Conservation (phyloP, 92 coral and sea anemone genomes). For the Actinostola sp. region DNA sequence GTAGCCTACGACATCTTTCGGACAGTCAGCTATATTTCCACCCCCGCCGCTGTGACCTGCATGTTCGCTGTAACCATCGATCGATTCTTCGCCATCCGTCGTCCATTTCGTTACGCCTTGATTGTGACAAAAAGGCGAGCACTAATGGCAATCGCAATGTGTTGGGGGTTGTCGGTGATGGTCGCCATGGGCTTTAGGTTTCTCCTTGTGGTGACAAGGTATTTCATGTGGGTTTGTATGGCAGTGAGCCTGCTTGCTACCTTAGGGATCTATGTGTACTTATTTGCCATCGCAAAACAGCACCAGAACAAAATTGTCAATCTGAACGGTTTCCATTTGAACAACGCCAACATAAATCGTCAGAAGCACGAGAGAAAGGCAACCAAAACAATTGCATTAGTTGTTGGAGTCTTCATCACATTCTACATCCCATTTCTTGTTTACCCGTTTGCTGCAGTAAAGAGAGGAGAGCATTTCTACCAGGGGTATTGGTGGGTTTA, state of each 20-base stretch:
- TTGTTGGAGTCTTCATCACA: constrained; percentile 13
- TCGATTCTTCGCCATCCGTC: constrained; percentile 53
- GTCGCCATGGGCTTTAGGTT: not conserved
- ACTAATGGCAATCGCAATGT: not conserved
- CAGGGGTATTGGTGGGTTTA: constrained; percentile 16
- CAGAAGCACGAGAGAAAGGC: constrained; percentile 16
- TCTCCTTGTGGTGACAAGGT: not conserved
- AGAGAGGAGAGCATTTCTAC: not conserved
- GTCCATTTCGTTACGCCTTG: constrained; percentile 39
- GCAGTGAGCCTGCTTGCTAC: constrained; percentile 31
- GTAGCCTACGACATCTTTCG: not conserved
- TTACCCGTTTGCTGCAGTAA: not conserved
- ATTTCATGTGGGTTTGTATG: constrained; percentile 23
- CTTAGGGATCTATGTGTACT: constrained; percentile 39
- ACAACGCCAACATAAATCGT: not conserved
- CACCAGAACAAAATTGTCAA: constrained; percentile 25
- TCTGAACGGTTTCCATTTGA: not conserved
- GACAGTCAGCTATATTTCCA: constrained; percentile 44
- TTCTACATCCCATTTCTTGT: constrained; percentile 16
- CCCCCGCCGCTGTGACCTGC: constrained; percentile 65
- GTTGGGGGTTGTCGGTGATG: constrained; percentile 26
- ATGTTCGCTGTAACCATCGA: constrained; percentile 73
- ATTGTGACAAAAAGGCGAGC: constrained; percentile 45
- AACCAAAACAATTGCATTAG: constrained; percentile 15
- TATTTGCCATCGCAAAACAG: constrained; percentile 38